Evolutionary conservation across 2,113 vertebrate species (phyloP), one percentile per base, ranked within the genome.

Genomic region (Rhinolophus ferrumequinum): DNA sequence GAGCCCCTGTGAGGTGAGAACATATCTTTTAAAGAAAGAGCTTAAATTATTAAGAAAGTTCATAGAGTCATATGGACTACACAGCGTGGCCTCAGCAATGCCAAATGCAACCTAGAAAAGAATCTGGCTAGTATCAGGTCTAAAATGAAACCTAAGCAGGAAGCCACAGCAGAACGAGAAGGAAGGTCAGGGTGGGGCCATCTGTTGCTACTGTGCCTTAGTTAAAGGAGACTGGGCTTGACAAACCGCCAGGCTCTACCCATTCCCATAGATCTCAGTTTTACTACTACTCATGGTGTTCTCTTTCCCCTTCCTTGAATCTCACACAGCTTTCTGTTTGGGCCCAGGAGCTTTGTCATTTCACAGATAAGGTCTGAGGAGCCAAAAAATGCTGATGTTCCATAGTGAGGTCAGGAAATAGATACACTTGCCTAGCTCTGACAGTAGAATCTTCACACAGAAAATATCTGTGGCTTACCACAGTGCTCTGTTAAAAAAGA

Each of bases 21-120:
- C 28, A 41, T 67, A 52, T 8, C 7, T 77, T 86, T 90, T 93
- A 21, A 66, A 90, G 28, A 64, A 82, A 58, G 35, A 81, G 86
- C 6, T 86, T 76, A 89, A 86, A 38, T 89, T 26, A 50, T 86
- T 22, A 41, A 24, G 52, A 66, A 93, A 94, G 35, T 41, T 94
- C 26, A 90, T 67, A 90, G 9, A 70, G 44, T 90, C n/a, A 50
- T 86, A 15, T 70, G 52, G n/a, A 64, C 5, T 28, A 28, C 44
- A 72, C 60, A 93, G 4, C n/a, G 72, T 86, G 41, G 35, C 33
- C 14, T 21, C 12, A 60, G 47, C 90, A 90, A 92, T 90, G 24
- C 28, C 70, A 88, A 85, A 9, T 83, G 14, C 28, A 84, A 60
- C 12, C 41, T 84, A 14, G 56, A 54, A 16, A 24, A 52, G 19